Evolutionary conservation across 2,113 vertebrate species (phyloP).

Genomic region (Urocitellus parryii): DNA sequence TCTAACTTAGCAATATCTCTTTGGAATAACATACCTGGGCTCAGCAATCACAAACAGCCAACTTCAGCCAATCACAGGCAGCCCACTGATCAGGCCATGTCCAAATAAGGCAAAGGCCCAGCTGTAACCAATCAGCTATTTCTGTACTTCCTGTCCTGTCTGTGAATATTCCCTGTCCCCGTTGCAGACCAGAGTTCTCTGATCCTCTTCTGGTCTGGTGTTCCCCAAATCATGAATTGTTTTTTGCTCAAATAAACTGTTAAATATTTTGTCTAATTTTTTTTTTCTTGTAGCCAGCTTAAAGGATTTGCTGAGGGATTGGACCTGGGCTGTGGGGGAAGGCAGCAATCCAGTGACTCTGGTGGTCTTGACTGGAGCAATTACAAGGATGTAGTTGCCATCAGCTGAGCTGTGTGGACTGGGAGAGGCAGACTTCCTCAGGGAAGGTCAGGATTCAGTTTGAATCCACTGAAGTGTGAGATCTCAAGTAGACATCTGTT

Average conservation of each 20-base stretch:
- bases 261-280: background rate
- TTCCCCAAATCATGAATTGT: background rate
- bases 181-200: background rate
- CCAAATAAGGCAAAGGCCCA: background rate
- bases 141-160: background rate
- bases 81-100: background rate
- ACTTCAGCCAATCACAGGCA: conserved; percentile 3
- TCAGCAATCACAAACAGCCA: background rate
- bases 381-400: background rate
- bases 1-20: background rate
- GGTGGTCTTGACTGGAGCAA: background rate
- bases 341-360: background rate
- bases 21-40: background rate
- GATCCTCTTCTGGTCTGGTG: background rate
- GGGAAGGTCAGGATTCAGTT: background rate
- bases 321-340: background rate
- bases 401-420: background rate
- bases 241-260: background rate
- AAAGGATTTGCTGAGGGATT: background rate
- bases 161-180: background rate
- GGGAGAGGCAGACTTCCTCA: background rate
- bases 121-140: background rate
- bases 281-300: background rate
- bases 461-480: background rate
- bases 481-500: background rate